Base-by-base conservation (phyloP, 1,140 invertebrate genomes). In the Drosophila tani region DNA sequence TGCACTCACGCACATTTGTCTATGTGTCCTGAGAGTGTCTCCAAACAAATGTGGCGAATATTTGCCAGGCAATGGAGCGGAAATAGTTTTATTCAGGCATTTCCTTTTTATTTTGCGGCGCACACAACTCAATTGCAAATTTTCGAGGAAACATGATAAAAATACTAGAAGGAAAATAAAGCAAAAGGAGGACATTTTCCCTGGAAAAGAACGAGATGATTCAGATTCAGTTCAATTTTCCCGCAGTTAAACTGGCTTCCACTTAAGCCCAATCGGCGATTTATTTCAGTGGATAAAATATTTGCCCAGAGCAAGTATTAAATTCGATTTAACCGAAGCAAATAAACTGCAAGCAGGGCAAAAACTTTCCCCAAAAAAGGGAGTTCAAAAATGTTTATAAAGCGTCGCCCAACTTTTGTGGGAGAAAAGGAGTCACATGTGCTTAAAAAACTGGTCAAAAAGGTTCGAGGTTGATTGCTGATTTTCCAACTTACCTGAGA, bases 61-160 rank as follows among this genome's bases (percentile, higher is more conserved):
- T 79, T 71, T 79, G 46, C 46, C 53, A 49, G 58, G 35, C 75
- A 79, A 79, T 79, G 75, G 19, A 71, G 51, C 59, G 75, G 66
- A 79, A 79, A 65, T 79, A 79, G 75, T 78, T 78, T 68, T 29
- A 43, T 57, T 64, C 51, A 40, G 15, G n/a, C 51, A 55, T 21
- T 21, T 15, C 51, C 3, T 12, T 43, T 56, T 58, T 49, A 40
- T 56, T 21, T 70, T 70, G 70, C 69, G 15, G 38, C 45, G 21
- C 19, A 29, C 19, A 45, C 19, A 35, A 53, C 59, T 73, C 38
- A 50, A 73, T 73, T 71, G 69, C 53, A 60, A 71, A 73, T 73
- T 58, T 58, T 60, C 49, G 50, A 7, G 17, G 15, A 43, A 38
- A 60, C 67, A 73, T 60, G 69, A 24, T 17, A 38, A 5, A 58